These are phyloP conservation scores for Thunnus maccoyii DNA, from an alignment of 2,113 vertebrate genomes.

Conservation along the genomic window DNA sequence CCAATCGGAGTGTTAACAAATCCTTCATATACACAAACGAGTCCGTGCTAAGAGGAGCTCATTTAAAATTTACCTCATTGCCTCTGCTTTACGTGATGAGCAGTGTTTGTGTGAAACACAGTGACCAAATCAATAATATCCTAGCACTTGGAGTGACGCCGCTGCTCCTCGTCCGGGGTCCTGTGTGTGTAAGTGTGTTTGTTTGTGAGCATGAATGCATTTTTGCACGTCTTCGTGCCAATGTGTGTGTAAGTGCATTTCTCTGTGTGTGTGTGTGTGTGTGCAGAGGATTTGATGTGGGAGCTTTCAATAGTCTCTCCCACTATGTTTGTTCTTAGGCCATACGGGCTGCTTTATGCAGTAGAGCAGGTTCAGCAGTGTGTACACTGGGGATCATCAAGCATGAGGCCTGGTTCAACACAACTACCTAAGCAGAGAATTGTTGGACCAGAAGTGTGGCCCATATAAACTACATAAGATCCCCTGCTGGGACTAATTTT, in stretches of 20 bases:
- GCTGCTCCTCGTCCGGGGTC: not conserved
- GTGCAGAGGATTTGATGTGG: not conserved
- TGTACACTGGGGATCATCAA: slow-evolving; percentile 38
- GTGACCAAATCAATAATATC: slow-evolving; percentile 18
- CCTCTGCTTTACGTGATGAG: not conserved
- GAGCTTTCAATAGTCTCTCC: slow-evolving; percentile 23
- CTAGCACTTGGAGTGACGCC: not conserved
- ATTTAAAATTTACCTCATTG: slow-evolving; percentile 25
- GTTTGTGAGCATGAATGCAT: not conserved
- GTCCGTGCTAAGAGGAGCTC: not conserved
- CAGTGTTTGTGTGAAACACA: not conserved
- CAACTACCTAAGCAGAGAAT: slow-evolving; percentile 25
- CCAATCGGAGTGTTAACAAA: slow-evolving; percentile 15
- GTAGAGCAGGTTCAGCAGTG: slow-evolving; percentile 16
- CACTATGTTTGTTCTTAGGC: slow-evolving; percentile 40
- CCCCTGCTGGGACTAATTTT: slow-evolving; percentile 52
- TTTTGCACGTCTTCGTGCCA: not conserved
- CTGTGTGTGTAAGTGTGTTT: not conserved
- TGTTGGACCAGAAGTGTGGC: slow-evolving; percentile 53
- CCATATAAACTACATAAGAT: slow-evolving; percentile 60
- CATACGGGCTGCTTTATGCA: slow-evolving; percentile 31
- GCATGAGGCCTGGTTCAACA: slow-evolving; percentile 13
- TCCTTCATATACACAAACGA: slow-evolving; percentile 10
- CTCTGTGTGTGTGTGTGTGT: not conserved
- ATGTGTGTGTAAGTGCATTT: not conserved